phyloP scores from a whole-genome alignment of 2,888 invertebrate genomes.

The Drosophila quinaria region DNA sequence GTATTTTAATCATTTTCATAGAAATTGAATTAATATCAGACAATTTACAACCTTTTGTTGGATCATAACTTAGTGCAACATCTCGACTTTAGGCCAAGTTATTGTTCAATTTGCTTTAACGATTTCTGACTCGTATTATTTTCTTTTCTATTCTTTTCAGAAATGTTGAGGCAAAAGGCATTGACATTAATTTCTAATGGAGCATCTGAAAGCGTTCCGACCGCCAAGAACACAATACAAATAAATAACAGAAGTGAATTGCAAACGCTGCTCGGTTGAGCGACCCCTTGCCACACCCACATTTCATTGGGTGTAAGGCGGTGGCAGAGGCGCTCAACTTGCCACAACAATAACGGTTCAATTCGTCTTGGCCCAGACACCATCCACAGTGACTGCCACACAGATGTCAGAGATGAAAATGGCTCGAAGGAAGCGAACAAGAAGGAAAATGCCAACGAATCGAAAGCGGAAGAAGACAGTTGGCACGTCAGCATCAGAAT shows the following conservation, averaged over 20 bases:
- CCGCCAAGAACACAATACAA: conserved; percentile 34
- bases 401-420: conserved; percentile 15
- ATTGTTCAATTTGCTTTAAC: conserved; percentile 46
- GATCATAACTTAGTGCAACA: conserved; percentile 40
- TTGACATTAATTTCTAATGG: conserved; percentile 57
- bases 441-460: conserved; percentile 66
- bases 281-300: conserved; percentile 21
- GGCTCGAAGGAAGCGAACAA: conserved; percentile 46
- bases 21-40: conserved; percentile 34
- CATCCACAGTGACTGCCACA: conserved; percentile 8
- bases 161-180: conserved; percentile 40
- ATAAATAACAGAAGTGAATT: conserved; percentile 55
- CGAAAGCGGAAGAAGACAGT: conserved; percentile 76
- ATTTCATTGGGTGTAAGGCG: conserved; percentile 13
- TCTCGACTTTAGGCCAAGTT: conserved; percentile 24
- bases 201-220: conserved; percentile 40
- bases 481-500: conserved; percentile 67
- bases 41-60: conserved; percentile 22
- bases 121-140: conserved; percentile 28
- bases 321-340: conserved; percentile 39
- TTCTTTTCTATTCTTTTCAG: conserved; percentile 42
- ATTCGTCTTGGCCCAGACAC: conserved; percentile 45
- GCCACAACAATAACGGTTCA: conserved; percentile 62
- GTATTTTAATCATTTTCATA: conserved; percentile 29
- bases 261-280: conserved; percentile 29